These are phyloP conservation scores for Drosophila hamatofila DNA, from an alignment of 2,888 invertebrate genomes.

Conservation along the genomic window DNA sequence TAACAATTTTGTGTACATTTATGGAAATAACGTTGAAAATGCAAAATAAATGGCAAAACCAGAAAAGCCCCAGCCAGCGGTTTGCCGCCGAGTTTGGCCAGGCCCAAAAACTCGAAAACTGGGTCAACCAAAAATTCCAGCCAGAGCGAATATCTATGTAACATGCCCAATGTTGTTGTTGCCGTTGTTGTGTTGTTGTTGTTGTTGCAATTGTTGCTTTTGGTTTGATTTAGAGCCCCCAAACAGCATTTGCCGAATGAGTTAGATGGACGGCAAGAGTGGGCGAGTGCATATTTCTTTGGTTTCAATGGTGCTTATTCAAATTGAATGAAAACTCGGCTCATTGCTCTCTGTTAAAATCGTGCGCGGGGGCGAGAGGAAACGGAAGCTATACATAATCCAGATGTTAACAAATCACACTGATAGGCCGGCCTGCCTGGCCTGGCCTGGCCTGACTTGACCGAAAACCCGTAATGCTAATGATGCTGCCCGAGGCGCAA, in stretches of 20 bases:
- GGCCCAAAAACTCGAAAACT: conserved; percentile 21
- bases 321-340: neutral
- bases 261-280: neutral
- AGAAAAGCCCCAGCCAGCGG: conserved; percentile 10
- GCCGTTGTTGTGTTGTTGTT: neutral
- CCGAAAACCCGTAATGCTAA: conserved; percentile 32
- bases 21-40: conserved; percentile 32
- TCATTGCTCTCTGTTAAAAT: neutral
- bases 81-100: conserved; percentile 1
- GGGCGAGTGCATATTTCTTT: neutral
- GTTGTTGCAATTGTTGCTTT: conserved; percentile 5
- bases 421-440: conserved; percentile 6
- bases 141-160: neutral
- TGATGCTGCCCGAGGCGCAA: conserved; percentile 20
- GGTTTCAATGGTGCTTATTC: neutral
- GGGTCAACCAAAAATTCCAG: conserved; percentile 32
- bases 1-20: conserved; percentile 35
- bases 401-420: conserved; percentile 34
- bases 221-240: conserved; percentile 10
- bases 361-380: neutral
- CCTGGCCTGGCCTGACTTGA: conserved; percentile 3
- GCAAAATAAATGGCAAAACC: conserved; percentile 28
- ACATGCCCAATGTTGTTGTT: neutral
- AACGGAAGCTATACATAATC: conserved; percentile 16
- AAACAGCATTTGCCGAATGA: conserved; percentile 16